Conservation (phyloP, 2,797 vertebrate genomes). For the Lacerta agilis region DNA sequence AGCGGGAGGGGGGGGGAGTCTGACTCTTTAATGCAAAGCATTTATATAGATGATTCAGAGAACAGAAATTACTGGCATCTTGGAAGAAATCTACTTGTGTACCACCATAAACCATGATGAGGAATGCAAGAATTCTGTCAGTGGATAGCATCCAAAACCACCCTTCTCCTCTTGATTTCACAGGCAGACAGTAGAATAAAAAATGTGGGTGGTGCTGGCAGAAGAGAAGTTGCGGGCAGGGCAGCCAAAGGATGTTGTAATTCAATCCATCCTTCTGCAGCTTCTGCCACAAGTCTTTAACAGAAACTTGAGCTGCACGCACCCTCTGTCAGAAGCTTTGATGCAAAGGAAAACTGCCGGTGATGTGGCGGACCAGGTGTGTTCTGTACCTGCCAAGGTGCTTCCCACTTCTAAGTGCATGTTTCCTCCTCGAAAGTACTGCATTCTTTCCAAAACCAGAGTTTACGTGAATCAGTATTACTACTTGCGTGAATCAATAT, state of each 20-base stretch:
- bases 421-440: slow-evolving; percentile 31
- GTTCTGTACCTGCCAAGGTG: slow-evolving; percentile 37
- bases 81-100: not conserved
- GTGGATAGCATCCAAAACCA: slow-evolving; percentile 9
- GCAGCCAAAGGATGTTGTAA: not conserved
- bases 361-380: not conserved
- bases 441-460: not conserved
- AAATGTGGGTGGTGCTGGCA: not conserved
- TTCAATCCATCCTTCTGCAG: not conserved
- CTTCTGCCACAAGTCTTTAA: slow-evolving; percentile 7
- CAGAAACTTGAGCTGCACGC: slow-evolving; percentile 4
- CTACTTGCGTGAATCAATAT: not conserved
- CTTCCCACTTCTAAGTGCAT: not conserved
- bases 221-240: not conserved
- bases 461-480: too few species aligned
- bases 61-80: not conserved
- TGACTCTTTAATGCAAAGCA: not conserved
- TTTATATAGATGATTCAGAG: slow-evolving; percentile 19
- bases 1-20: accelerated
- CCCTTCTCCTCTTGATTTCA: not conserved
- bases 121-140: slow-evolving; percentile 15
- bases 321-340: slow-evolving; percentile 23
- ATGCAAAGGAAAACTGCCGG: slow-evolving; percentile 11
- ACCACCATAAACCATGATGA: slow-evolving; percentile 12
- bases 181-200: not conserved